phyloP scores from a whole-genome alignment of 1,140 invertebrate species.

The Habropoda laboriosa region DNA sequence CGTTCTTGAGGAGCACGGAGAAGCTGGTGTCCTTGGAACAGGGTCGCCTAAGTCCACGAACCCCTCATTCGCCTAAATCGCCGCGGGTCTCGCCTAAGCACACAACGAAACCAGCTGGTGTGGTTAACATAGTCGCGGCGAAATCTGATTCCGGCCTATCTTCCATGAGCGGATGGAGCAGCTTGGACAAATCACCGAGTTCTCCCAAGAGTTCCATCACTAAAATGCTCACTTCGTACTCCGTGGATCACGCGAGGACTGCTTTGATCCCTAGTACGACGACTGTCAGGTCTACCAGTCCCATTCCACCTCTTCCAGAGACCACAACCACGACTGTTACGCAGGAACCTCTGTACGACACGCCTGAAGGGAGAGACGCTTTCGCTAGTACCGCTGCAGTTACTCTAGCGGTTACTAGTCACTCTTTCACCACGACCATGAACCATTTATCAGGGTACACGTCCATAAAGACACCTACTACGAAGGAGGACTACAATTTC shows the following conservation, averaged over 20 bases:
- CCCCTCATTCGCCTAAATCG: constrained; percentile 87
- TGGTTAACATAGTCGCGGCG: constrained; percentile 84
- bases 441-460: constrained; percentile 73
- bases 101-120: constrained; percentile 83
- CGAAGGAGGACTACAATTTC: constrained; percentile 76
- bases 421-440: constrained; percentile 64
- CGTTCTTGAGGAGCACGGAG: constrained; percentile 78
- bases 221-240: constrained; percentile 76
- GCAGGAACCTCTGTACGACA: constrained; percentile 79
- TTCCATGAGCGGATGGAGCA: constrained; percentile 93
- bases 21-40: constrained; percentile 77
- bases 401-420: constrained; percentile 45
- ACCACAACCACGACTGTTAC: constrained; percentile 60
- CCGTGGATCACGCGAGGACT: constrained; percentile 72
- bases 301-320: constrained; percentile 74
- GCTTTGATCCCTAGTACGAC: constrained; percentile 67
- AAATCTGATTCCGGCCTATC: constrained; percentile 93
- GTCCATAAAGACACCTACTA: constrained; percentile 68
- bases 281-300: constrained; percentile 67
- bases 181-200: constrained; percentile 90
- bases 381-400: constrained; percentile 60
- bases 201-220: constrained; percentile 84
- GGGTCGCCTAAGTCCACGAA: constrained; percentile 85
- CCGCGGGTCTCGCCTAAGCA: constrained; percentile 89
- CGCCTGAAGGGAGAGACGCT: constrained; percentile 76